phyloP scores from a whole-genome alignment of 2,113 vertebrate species.

The Tricholaema leucomelas region DNA sequence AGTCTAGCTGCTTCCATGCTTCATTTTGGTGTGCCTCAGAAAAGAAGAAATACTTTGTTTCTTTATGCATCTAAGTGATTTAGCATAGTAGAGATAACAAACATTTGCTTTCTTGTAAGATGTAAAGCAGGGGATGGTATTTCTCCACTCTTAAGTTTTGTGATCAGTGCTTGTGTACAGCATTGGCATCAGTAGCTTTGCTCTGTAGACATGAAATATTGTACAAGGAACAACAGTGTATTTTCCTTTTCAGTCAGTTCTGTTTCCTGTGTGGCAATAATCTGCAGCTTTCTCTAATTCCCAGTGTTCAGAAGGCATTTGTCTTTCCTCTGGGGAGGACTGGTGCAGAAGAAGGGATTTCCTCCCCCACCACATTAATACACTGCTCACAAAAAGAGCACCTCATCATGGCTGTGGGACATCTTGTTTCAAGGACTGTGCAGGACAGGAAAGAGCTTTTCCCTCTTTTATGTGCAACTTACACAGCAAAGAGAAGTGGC shows the following conservation, averaged over 20 bases:
- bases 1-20: neutral
- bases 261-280: neutral
- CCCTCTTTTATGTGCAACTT: neutral
- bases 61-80: neutral
- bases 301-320: neutral
- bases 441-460: neutral
- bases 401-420: neutral
- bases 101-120: neutral
- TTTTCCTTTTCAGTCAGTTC: neutral
- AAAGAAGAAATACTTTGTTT: neutral
- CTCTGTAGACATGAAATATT: neutral
- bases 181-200: neutral
- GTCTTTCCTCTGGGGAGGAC: neutral
- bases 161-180: neutral
- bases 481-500: neutral
- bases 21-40: neutral
- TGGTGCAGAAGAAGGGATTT: neutral
- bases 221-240: neutral
- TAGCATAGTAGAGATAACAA: neutral
- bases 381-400: neutral
- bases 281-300: neutral
- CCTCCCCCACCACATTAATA: neutral
- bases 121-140: neutral
- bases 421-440: neutral
- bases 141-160: neutral